These are phyloP conservation scores for Sebastes vulpes DNA, from an alignment of 2,797 vertebrate species.

Conservation along the genomic window DNA sequence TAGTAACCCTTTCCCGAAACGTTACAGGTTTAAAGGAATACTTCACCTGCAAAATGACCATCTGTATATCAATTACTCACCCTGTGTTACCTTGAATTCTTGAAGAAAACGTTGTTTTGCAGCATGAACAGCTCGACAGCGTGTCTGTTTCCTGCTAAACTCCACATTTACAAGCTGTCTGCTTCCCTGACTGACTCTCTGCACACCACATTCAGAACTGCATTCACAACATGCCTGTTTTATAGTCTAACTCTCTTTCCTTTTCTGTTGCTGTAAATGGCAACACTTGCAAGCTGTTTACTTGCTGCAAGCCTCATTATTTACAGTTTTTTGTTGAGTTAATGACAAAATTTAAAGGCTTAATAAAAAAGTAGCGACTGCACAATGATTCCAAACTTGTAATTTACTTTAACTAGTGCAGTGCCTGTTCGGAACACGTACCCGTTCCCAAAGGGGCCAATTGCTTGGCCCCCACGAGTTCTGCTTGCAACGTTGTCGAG, in stretches of 20 bases:
- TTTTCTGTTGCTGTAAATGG: neutral
- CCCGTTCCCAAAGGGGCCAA: too few species aligned
- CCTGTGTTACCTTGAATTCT: neutral
- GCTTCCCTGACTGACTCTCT: neutral
- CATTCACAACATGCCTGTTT: constrained; percentile 1
- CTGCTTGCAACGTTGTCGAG: too few species aligned
- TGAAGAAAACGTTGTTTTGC: accelerated
- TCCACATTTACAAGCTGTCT: neutral
- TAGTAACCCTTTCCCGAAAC: neutral
- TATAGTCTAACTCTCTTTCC: neutral
- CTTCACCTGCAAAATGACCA: neutral
- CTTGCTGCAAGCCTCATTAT: neutral
- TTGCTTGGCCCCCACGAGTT: too few species aligned
- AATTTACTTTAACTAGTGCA: neutral
- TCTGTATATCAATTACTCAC: neutral
- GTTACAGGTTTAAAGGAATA: neutral
- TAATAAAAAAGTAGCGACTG: neutral
- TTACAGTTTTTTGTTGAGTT: neutral
- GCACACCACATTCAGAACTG: neutral
- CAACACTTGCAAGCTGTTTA: neutral
- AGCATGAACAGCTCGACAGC: neutral
- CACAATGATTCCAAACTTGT: neutral
- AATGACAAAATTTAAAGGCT: neutral
- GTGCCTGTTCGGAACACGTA: too few species aligned
- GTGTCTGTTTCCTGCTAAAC: constrained; percentile 15